A percentile compares a stretch with the other conserved stretches of the same genome.
Conservation (phyloP, 2,113 vertebrate genomes). For the Macquaria australasica region DNA sequence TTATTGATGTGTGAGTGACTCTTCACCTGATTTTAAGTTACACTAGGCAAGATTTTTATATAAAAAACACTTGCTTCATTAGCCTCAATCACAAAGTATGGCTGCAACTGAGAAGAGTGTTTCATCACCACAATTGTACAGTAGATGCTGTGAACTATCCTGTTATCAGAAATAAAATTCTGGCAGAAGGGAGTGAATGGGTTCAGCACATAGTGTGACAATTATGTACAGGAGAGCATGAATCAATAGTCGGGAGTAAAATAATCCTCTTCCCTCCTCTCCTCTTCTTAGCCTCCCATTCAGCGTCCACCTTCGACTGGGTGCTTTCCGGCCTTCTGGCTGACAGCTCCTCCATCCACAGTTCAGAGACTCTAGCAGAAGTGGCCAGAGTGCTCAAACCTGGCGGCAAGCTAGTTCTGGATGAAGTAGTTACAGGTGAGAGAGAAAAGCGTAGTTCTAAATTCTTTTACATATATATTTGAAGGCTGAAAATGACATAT, state of each 20-base stretch:
- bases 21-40: neutral
- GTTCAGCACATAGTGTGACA: neutral
- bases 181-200: neutral
- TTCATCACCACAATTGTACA: neutral
- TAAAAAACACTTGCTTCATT: neutral
- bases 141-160: neutral
- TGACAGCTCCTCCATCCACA: constrained; percentile 86
- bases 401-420: constrained; percentile 89
- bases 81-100: neutral
- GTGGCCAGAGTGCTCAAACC: constrained; percentile 92
- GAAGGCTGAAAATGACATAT: neutral
- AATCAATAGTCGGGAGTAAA: neutral
- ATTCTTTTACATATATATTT: neutral
- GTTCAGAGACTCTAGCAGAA: constrained; percentile 87
- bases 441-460: neutral
- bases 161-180: neutral
- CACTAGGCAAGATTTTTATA: too few relatives aligned
- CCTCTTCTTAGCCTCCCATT: constrained; percentile 86
- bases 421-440: constrained; percentile 87
- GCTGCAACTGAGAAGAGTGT: neutral
- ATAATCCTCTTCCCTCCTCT: neutral
- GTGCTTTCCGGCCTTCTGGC: constrained; percentile 88
- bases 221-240: neutral
- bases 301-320: constrained; percentile 88
- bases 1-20: constrained; percentile 87